A percentile compares a stretch with the other conserved stretches of the same genome.
These are phyloP conservation scores for Helicoverpa assulta DNA, from an alignment of 2,888 invertebrate species.

Conservation along the genomic window DNA sequence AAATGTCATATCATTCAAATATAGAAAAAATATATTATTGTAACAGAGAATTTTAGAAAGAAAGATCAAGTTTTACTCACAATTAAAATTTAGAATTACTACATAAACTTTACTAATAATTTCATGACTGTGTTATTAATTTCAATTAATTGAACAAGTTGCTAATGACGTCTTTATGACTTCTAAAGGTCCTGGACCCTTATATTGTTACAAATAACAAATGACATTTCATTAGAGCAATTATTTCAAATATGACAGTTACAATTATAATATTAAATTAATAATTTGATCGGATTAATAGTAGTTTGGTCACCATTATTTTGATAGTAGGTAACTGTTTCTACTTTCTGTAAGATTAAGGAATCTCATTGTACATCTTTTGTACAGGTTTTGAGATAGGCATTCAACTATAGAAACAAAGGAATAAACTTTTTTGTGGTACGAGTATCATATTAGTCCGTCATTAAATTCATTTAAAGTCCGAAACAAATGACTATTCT, in stretches of 20 bases:
- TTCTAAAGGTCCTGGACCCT: conserved; percentile 19
- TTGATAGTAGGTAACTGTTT: too few relatives aligned
- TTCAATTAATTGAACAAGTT: conserved; percentile 40
- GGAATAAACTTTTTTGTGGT: too few relatives aligned
- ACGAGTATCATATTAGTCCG: too few relatives aligned
- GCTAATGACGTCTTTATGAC: conserved; percentile 13
- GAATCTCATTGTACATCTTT: too few relatives aligned
- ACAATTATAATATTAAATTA: conserved; percentile 16
- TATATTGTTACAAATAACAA: conserved; percentile 26
- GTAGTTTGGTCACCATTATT: not conserved
- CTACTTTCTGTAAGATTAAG: too few relatives aligned
- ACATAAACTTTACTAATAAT: conserved; percentile 27
- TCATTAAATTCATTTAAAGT: too few relatives aligned
- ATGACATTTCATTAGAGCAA: conserved; percentile 26
- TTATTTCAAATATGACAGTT: conserved; percentile 17
- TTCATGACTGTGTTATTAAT: conserved; percentile 35
- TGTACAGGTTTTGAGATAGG: too few relatives aligned
- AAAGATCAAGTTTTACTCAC: not conserved
- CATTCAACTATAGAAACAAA: too few relatives aligned
- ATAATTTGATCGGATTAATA: not conserved
- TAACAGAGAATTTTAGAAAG: not conserved
- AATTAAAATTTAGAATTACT: conserved; percentile 9
- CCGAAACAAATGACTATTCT: too few relatives aligned
- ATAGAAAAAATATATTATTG: too few relatives aligned
- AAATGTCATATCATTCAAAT: too few relatives aligned